phyloP scores from a whole-genome alignment of 2,113 vertebrate species.

The Nannospalax galili region DNA sequence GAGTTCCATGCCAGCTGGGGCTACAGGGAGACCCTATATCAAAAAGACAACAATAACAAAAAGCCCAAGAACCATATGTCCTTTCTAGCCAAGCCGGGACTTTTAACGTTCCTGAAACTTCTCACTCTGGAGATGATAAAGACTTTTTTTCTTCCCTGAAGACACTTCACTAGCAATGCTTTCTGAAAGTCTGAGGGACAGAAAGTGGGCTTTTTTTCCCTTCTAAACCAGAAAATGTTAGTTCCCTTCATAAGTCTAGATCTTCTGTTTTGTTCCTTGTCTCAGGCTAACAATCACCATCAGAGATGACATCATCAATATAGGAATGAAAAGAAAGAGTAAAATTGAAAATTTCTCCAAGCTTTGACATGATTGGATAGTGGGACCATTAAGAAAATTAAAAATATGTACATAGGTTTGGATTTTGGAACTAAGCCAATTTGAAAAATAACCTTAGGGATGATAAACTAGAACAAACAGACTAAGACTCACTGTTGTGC shows the following conservation, averaged over 20 bases:
- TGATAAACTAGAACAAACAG: background rate
- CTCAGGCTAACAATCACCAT: background rate
- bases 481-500: background rate
- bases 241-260: background rate
- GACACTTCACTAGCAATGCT: background rate
- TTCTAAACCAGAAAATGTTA: constrained; percentile 7
- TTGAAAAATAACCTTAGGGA: background rate
- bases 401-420: background rate
- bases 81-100: constrained; percentile 18
- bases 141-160: background rate
- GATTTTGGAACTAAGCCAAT: background rate
- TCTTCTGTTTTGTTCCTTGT: background rate
- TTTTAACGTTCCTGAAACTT: background rate
- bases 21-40: no score
- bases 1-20: no score
- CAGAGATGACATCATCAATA: no score
- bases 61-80: background rate
- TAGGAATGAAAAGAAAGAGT: constrained; percentile 13
- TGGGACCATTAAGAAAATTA: background rate
- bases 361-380: background rate
- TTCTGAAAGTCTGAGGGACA: background rate
- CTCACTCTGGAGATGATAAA: constrained; percentile 4
- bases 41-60: no score
- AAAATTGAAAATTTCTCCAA: background rate
- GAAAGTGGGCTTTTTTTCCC: background rate